Conservation (phyloP, 2,888 invertebrate genomes). For the Chaetogeoica ovagalla region DNA sequence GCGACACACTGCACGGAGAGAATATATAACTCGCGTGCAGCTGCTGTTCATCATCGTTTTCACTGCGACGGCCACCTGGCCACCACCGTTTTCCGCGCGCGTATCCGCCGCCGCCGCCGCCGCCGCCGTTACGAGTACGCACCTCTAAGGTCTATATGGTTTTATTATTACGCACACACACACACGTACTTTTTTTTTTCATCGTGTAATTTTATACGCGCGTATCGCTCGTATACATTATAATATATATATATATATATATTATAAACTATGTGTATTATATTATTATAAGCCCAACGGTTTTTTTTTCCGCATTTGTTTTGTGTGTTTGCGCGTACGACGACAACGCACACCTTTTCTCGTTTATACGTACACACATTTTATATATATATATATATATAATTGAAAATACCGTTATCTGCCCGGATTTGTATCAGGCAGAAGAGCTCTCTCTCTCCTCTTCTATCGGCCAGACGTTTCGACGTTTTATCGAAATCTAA, state of each 20-base stretch:
- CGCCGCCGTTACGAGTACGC: slow-evolving; percentile 34
- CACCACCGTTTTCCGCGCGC: slow-evolving; percentile 45
- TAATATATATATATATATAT: too few relatives aligned
- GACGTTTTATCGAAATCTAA: too few relatives aligned
- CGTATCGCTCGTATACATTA: not conserved
- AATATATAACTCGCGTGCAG: slow-evolving; percentile 9
- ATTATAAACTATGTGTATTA: too few relatives aligned
- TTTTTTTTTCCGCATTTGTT: slow-evolving; percentile 52
- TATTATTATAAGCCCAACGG: slow-evolving; percentile 43
- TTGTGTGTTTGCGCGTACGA: slow-evolving; percentile 10
- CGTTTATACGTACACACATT: not conserved
- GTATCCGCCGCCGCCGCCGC: slow-evolving; percentile 22
- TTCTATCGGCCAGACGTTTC: not conserved
- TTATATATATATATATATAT: not conserved
- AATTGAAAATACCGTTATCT: slow-evolving; percentile 35
- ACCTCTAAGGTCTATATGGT: slow-evolving; percentile 51
- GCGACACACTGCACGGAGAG: not conserved
- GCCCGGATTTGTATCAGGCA: slow-evolving; percentile 16
- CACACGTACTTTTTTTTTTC: not conserved
- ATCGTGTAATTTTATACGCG: slow-evolving; percentile 39
- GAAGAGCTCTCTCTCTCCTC: too few relatives aligned
- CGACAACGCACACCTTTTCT: slow-evolving; percentile 30
- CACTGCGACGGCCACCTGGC: slow-evolving; percentile 48
- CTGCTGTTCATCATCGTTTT: slow-evolving; percentile 53
- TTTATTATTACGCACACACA: slow-evolving; percentile 31